Base-by-base conservation (phyloP, 2,888 invertebrate genomes). In the Philaethria dido region DNA sequence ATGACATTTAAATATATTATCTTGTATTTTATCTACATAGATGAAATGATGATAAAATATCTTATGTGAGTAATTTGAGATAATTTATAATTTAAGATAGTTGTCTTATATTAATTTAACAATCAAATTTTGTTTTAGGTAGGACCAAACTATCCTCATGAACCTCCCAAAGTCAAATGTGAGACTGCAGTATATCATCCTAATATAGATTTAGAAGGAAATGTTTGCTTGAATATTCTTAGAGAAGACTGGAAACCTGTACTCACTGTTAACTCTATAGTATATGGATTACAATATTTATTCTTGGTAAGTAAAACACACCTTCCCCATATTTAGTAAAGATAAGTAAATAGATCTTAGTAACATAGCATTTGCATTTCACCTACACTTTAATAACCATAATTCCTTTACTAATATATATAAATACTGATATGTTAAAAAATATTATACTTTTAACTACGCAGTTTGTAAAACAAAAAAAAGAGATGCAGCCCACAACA, bases 241-340 rank as follows among this genome's bases (percentile, higher is more conserved):
- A 95, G 99, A 81, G 99, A 99, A 94, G 99, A 99, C 93, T 99
- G 99, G 99, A 99, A 99, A 91, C 99, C 99, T 69, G 99, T 99
- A 72, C 94, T 99, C 77, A 99, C 99, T 69, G 98, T 99, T 78
- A 99, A 98, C 90, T 98, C 99, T 74, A 98, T 99, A 89, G 98
- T 99, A 66, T 99, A 99, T 91, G 99, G 99, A 75, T 94, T 99
- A 80, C 99, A 99, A 88, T 99, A 98, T 94, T 95, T 99, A 83
- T 99, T 99, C 88, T 92, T 99, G 95, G 98, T 98, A 75, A 83
- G 89, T 80, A 68, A 65, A 57, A 16, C 18, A 20, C n/a, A n/a
- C n/a, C n/a, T n/a, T n/a, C n/a, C n/a, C n/a, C n/a, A n/a, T n/a
- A n/a, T n/a, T n/a, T n/a, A n/a, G n/a, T n/a, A n/a, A n/a, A n/a